Conservation (phyloP, 1,140 invertebrate species). For the Lepidostoma basale region DNA sequence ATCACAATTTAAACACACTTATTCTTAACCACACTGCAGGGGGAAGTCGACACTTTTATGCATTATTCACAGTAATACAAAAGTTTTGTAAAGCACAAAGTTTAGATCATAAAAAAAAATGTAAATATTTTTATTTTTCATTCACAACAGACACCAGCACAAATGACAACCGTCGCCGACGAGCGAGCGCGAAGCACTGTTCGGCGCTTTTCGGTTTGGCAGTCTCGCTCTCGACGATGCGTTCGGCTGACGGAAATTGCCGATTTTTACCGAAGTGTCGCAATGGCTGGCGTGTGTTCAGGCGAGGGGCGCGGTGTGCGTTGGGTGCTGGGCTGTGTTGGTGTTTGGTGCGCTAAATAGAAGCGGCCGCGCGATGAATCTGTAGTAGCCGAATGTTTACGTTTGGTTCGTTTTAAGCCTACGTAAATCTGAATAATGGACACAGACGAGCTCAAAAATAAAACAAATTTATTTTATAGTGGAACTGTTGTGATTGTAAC, state of each 20-base stretch:
- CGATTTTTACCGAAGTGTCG: constrained; percentile 4
- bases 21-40: neutral
- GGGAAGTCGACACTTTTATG: constrained; percentile 1
- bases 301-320: neutral
- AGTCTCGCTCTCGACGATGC: neutral
- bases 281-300: neutral
- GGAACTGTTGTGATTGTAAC: too few relatives aligned
- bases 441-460: constrained; percentile 1
- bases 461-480: too few relatives aligned
- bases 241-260: neutral
- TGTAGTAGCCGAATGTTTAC: constrained; percentile 2
- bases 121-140: constrained; percentile 7
- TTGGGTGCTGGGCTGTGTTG: neutral
- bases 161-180: neutral
- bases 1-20: constrained; percentile 20
- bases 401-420: constrained; percentile 12
- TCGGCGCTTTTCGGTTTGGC: constrained; percentile 1
- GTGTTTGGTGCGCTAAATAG: constrained; percentile 8
- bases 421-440: constrained; percentile 18
- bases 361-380: constrained; percentile 2
- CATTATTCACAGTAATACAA: constrained; percentile 1
- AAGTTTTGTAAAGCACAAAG: constrained; percentile 13
- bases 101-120: neutral
- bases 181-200: constrained; percentile 30
- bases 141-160: neutral